Base-by-base conservation (phyloP, 1,140 invertebrate genomes). In the Coptotermes formosanus region DNA sequence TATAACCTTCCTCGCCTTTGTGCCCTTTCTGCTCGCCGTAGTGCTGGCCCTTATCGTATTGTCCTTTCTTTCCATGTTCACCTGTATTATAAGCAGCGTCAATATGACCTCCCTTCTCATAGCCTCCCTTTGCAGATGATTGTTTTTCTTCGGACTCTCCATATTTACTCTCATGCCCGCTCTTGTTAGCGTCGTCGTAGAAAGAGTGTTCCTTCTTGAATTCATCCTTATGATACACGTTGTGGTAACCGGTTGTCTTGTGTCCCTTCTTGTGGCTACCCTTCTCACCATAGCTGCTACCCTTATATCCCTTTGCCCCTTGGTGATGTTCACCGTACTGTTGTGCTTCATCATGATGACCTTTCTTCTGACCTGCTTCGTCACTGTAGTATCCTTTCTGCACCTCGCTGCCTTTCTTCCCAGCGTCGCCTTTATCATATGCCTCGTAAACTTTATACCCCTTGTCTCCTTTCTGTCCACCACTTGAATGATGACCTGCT, bases 161-260 rank as follows among this genome's bases (percentile, higher is more conserved):
- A 88, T 93, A 91, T 88, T 93, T 94, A 85, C 92, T 90, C 89
- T 93, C 93, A 88, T 94, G 91, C 2, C 94, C 94, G 82, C 92
- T 93, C 21, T 93, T 93, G 89, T 95, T 93, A 14, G 92, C 93
- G 82, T 95, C 93, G 88, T 95, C 95, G 89, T 95, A 95, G 90
- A 95, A 95, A 87, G 93, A 93, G 85, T 94, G 94, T 87, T 95
- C 93, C 89, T 95, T 95, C 89, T 95, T 95, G 91, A 92, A 95
- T 89, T 95, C 95, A 88, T 95, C 94, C 90, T 95, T 95, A 90
- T 93, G 92, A 89, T 94, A 95, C 4, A 95, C 93, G 88, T 95
- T 95, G 90, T 95, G 94, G 90, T 93, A 95, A 32, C 94, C 95
- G 7, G 92, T 94, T 11, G 94, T 93, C 86, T 94, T 94, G 84